Evolutionary conservation across 1,140 invertebrate genomes (phyloP).

Genomic region (Diprion similis): DNA sequence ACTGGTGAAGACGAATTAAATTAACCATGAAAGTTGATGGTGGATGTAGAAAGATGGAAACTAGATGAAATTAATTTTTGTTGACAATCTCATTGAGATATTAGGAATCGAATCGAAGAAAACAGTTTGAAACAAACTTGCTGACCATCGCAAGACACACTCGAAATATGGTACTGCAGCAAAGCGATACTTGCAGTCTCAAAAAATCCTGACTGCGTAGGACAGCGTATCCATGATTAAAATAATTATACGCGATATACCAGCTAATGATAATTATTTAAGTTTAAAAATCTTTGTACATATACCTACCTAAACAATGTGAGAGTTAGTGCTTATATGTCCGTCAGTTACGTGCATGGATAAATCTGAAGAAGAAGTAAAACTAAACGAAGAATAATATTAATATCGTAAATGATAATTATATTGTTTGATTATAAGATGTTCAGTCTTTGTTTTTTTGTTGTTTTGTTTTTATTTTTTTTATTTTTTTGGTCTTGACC

Average conservation of each 20-base stretch:
- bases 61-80: too few species aligned
- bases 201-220: neutral
- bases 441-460: neutral
- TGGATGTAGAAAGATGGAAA: neutral
- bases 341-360: neutral
- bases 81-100: neutral
- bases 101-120: neutral
- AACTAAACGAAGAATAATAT: too few species aligned
- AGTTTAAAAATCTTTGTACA: constrained; percentile 8
- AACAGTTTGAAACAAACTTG: too few species aligned
- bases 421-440: neutral
- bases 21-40: too few species aligned
- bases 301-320: neutral
- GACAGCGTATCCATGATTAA: constrained; percentile 1
- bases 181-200: neutral
- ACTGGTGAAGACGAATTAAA: neutral
- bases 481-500: neutral
- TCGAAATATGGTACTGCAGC: too few species aligned
- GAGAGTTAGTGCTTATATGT: constrained; percentile 6
- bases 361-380: neutral
- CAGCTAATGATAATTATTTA: constrained; percentile 13
- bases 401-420: too few species aligned
- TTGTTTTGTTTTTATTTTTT: neutral
- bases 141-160: too few species aligned
- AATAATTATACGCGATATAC: neutral